Conservation (phyloP, 2,797 vertebrate genomes). For the Danionella dracula region DNA sequence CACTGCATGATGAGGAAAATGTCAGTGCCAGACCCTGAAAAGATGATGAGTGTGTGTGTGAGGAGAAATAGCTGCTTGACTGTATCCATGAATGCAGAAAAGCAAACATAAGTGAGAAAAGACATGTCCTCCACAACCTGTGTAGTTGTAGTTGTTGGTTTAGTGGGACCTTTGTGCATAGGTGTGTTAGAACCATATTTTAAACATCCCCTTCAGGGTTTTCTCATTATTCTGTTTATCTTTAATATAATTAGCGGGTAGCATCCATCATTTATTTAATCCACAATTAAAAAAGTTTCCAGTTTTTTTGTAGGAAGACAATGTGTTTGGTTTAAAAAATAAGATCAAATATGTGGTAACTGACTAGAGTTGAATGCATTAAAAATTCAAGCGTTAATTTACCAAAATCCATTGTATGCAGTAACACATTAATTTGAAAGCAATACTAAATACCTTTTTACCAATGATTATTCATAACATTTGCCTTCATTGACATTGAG, state of each 20-base stretch:
- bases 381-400: too few relatives aligned
- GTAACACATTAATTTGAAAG: too few relatives aligned
- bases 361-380: too few relatives aligned
- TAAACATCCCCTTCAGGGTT: not conserved
- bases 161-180: not conserved
- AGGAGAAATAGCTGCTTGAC: not conserved
- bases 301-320: too few relatives aligned
- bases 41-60: not conserved
- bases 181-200: not conserved
- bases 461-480: too few relatives aligned
- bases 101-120: not conserved
- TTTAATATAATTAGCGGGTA: not conserved
- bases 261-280: too few relatives aligned
- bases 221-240: not conserved
- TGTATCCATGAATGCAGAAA: not conserved
- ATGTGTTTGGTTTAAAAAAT: too few relatives aligned
- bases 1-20: constrained; percentile 17
- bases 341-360: too few relatives aligned
- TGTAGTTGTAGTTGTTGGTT: not conserved
- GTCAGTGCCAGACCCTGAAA: constrained; percentile 16
- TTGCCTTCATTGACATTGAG: too few relatives aligned
- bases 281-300: too few relatives aligned
- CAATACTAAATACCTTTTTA: too few relatives aligned
- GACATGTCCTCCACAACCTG: not conserved
- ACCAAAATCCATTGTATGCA: too few relatives aligned